phyloP scores from a whole-genome alignment of 2,797 vertebrate species.

The Spinus pinus region DNA sequence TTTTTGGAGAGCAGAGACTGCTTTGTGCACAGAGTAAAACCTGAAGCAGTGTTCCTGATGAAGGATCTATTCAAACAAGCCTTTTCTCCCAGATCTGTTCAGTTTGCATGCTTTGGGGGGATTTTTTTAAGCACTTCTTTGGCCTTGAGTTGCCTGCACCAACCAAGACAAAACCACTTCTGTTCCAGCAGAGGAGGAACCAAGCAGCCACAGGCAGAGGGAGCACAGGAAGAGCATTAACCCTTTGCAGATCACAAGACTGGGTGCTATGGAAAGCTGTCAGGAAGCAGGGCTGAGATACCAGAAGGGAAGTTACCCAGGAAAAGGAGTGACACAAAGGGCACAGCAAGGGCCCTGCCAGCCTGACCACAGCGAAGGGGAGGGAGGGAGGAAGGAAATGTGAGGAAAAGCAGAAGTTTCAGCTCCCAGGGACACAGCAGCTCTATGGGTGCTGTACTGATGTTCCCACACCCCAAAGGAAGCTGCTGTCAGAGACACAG shows the following conservation, averaged over 20 bases:
- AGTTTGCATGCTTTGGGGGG: neutral
- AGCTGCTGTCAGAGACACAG: neutral
- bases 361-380: neutral
- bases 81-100: neutral
- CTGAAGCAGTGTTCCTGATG: neutral
- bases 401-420: neutral
- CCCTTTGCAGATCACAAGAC: neutral
- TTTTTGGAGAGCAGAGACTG: neutral
- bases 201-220: neutral
- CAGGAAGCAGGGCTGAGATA: neutral
- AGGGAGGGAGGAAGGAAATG: neutral
- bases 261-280: neutral
- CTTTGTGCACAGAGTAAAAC: neutral
- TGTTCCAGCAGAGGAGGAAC: neutral
- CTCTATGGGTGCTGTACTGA: accelerated
- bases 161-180: neutral
- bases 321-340: neutral
- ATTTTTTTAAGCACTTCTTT: neutral
- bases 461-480: neutral
- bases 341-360: neutral
- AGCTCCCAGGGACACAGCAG: neutral
- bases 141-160: neutral
- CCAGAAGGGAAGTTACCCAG: neutral
- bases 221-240: neutral
- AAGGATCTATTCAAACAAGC: neutral